phyloP scores from a whole-genome alignment of 2,797 vertebrate genomes.

The Paguma larvata region DNA sequence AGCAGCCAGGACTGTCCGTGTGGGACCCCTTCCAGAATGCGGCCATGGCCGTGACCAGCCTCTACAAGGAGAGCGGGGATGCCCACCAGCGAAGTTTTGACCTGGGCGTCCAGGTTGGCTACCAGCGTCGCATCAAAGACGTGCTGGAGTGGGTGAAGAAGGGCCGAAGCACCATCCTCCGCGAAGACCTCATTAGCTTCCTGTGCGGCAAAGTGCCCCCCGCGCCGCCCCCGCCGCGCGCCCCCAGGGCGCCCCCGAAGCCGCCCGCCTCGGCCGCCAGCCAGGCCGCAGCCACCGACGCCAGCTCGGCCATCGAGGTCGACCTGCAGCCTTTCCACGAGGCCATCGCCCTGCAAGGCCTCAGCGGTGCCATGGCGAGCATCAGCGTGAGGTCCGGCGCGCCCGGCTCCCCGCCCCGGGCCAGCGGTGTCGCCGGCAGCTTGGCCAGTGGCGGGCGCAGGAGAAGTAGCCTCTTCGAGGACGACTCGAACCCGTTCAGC shows the following conservation, averaged over 20 bases:
- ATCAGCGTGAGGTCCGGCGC: conserved; percentile 95
- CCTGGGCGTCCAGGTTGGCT: conserved; percentile 76
- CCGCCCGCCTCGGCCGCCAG: not conserved
- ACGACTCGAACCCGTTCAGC: conserved; percentile 97
- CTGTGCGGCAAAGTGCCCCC: conserved; percentile 79
- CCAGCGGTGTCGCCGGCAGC: conserved; percentile 92
- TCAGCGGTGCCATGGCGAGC: conserved; percentile 97
- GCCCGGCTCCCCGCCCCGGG: conserved; percentile 95
- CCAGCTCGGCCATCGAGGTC: conserved; percentile 27
- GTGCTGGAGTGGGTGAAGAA: conserved; percentile 79
- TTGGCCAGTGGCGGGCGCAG: conserved; percentile 92
- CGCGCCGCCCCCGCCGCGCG: not conserved
- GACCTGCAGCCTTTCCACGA: conserved; percentile 80
- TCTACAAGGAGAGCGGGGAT: conserved; percentile 93
- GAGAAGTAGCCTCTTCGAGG: conserved; percentile 95
- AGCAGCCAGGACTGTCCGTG: conserved; percentile 95
- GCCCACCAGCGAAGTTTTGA: conserved; percentile 79
- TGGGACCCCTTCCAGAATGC: conserved; percentile 99
- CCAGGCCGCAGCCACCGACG: not conserved
- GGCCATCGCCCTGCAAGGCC: conserved; percentile 87
- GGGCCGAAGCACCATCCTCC: conserved; percentile 74
- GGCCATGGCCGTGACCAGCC: conserved; percentile 97
- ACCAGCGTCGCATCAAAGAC: conserved; percentile 74
- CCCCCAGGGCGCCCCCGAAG: conserved; percentile 29
- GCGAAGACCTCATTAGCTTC: conserved; percentile 81